Conservation (phyloP, 2,797 vertebrate species). For the Helarctos malayanus region DNA sequence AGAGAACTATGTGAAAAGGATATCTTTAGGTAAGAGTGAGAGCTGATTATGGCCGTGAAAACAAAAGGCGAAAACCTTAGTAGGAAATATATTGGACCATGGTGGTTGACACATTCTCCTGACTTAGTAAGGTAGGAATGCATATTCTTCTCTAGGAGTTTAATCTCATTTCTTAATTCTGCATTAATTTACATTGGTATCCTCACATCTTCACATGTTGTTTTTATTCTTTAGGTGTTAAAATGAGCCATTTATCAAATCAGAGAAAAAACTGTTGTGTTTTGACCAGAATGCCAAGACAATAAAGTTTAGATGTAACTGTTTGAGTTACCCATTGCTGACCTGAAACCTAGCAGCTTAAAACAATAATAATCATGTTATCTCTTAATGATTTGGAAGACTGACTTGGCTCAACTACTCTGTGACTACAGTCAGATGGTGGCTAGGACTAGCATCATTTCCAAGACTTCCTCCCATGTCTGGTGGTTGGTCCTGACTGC, state of each 20-base stretch:
- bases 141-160: not conserved
- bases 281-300: not conserved
- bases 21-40: not conserved
- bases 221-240: not conserved
- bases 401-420: not conserved
- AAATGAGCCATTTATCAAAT: not conserved
- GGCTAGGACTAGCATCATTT: not conserved
- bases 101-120: not conserved
- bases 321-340: not conserved
- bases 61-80: not conserved
- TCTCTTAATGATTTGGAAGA: not conserved
- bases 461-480: not conserved
- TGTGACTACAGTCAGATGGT: not conserved
- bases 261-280: not conserved
- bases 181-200: not conserved
- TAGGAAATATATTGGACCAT: not conserved
- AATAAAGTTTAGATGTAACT: not conserved
- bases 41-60: not conserved
- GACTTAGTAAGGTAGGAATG: not conserved
- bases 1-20: not conserved
- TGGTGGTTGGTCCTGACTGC: conserved; percentile 34
- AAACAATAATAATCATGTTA: not conserved
- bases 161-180: not conserved
- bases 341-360: not conserved
- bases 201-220: not conserved